These are phyloP conservation scores for Bolborhynchus lineola DNA, from an alignment of 2,113 vertebrate species.

Conservation along the genomic window DNA sequence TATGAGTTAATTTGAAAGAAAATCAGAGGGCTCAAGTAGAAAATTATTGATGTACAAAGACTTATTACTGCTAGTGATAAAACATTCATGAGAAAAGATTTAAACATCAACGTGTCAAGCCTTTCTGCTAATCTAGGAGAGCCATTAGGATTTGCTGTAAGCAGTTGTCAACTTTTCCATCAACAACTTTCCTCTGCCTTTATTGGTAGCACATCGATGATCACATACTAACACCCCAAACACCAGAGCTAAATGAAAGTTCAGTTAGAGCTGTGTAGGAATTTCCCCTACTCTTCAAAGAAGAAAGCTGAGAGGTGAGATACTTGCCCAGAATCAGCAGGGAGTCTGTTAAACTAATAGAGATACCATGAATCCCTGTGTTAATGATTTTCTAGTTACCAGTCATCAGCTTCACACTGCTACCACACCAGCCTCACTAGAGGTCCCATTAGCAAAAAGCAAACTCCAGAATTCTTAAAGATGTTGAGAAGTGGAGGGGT, in stretches of 20 bases:
- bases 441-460: background rate
- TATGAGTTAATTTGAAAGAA: conserved; percentile 9
- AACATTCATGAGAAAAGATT: conserved; percentile 32
- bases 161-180: background rate
- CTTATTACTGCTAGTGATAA: conserved; percentile 21
- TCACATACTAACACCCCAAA: background rate
- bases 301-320: background rate
- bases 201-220: background rate
- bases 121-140: conserved; percentile 32
- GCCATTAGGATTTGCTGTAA: conserved; percentile 12
- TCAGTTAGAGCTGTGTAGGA: background rate
- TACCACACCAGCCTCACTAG: background rate
- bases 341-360: background rate
- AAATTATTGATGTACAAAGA: background rate
- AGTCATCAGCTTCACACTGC: background rate
- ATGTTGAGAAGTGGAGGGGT: background rate
- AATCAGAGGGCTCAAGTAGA: background rate
- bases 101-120: background rate
- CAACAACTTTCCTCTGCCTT: background rate
- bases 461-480: background rate
- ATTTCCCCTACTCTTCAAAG: background rate
- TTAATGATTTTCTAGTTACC: background rate
- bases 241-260: background rate
- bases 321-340: background rate
- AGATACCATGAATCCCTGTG: background rate